Evolutionary conservation across 2,888 invertebrate genomes (phyloP).

Genomic region (Eupeodes luniger): DNA sequence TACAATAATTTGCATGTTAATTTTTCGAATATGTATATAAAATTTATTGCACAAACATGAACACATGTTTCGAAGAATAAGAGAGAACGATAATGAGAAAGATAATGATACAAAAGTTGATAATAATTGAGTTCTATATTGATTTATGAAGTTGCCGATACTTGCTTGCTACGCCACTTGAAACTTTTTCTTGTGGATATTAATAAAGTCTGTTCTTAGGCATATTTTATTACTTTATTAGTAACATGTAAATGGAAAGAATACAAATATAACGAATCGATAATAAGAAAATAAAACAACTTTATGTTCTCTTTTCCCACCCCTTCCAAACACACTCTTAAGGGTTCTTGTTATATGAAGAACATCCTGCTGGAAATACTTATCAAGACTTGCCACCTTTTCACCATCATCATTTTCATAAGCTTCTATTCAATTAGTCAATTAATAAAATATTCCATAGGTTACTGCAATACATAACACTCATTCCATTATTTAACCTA

Average conservation of each 20-base stretch:
- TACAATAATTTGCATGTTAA: background rate
- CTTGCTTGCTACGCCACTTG: background rate
- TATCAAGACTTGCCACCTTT: background rate
- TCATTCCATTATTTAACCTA: background rate
- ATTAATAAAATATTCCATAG: background rate
- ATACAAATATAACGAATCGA: too few species aligned
- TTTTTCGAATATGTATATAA: background rate
- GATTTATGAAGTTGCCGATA: background rate
- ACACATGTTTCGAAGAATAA: background rate
- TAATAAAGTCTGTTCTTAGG: background rate
- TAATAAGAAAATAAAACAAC: too few species aligned
- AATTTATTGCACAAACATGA: background rate
- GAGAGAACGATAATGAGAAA: background rate
- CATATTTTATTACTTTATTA: too few species aligned
- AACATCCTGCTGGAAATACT: background rate
- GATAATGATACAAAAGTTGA: background rate
- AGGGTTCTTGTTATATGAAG: too few species aligned
- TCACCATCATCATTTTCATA: background rate
- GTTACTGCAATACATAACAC: background rate
- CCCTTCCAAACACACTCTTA: too few species aligned
- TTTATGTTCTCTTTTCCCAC: too few species aligned
- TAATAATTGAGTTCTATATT: background rate
- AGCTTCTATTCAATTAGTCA: constrained; percentile 2
- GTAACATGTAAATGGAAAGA: too few species aligned
- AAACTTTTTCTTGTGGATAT: background rate